Evolutionary conservation across 2,113 vertebrate species (phyloP).

Genomic region (Cavia aperea): DNA sequence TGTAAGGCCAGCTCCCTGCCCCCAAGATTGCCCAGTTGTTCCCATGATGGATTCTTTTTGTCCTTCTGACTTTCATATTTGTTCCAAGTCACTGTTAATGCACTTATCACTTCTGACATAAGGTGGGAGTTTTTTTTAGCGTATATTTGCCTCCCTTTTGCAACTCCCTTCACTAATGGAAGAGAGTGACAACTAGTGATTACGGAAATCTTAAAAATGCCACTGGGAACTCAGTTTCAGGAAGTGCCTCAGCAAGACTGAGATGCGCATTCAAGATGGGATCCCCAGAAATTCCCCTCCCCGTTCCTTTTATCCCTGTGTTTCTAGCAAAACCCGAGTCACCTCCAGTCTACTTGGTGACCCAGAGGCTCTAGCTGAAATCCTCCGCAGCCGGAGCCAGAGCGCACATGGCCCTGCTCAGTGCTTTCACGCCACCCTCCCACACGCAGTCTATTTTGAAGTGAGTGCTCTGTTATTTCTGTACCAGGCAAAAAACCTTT

Average conservation of each 20-base stretch:
- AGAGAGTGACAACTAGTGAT: slow-evolving; percentile 69
- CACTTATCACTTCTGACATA: slow-evolving; percentile 68
- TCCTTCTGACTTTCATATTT: slow-evolving; percentile 62
- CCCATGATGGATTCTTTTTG: slow-evolving; percentile 49
- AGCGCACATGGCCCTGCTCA: neutral
- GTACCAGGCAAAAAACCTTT: slow-evolving; percentile 30
- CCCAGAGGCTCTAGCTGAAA: slow-evolving; percentile 58
- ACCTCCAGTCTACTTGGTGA: slow-evolving; percentile 51
- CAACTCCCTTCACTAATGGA: slow-evolving; percentile 65
- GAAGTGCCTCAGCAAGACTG: slow-evolving; percentile 60
- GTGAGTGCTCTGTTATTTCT: slow-evolving; percentile 44
- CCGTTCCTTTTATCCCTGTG: slow-evolving; percentile 53
- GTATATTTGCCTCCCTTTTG: slow-evolving; percentile 68
- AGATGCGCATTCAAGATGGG: slow-evolving; percentile 51
- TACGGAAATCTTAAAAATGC: slow-evolving; percentile 76
- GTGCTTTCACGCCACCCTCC: slow-evolving; percentile 18
- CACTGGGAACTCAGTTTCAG: slow-evolving; percentile 70
- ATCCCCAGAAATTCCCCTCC: slow-evolving; percentile 29
- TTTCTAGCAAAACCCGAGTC: slow-evolving; percentile 65
- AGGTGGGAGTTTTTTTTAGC: slow-evolving; percentile 57
- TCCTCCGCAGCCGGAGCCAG: slow-evolving; percentile 31
- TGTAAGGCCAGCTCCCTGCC: neutral
- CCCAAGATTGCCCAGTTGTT: neutral
- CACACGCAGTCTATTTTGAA: slow-evolving; percentile 39
- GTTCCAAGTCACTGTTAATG: slow-evolving; percentile 59